Evolutionary conservation across 1,140 invertebrate genomes (phyloP).

Genomic region (Schlechtendalia chinensis): DNA sequence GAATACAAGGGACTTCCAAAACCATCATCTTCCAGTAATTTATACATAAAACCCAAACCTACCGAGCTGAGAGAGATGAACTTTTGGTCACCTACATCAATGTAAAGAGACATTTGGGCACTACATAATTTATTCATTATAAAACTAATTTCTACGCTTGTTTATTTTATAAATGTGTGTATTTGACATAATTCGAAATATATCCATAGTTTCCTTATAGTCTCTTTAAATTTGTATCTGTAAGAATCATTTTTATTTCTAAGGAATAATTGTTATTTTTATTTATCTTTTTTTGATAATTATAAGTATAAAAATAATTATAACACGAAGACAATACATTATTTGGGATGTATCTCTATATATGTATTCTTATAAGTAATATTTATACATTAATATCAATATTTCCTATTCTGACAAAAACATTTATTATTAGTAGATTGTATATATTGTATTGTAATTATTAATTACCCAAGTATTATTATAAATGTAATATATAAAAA

Average conservation of each 20-base stretch:
- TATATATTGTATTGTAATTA: too few species aligned
- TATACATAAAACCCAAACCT: conserved; percentile 61
- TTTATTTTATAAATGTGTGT: conserved; percentile 3
- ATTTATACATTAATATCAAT: not conserved
- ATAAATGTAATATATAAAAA: too few species aligned
- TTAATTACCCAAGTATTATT: too few species aligned
- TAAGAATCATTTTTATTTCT: conserved; percentile 26
- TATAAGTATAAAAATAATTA: conserved; percentile 9
- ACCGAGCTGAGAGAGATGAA: conserved; percentile 77
- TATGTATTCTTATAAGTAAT: not conserved
- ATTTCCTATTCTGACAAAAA: too few species aligned
- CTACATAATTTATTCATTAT: not conserved
- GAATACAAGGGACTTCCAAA: conserved; percentile 19
- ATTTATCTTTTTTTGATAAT: not conserved
- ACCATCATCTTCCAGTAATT: conserved; percentile 33
- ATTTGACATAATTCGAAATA: conserved; percentile 3
- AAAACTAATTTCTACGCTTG: not conserved
- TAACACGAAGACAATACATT: not conserved
- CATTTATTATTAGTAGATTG: too few species aligned
- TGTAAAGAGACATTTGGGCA: conserved; percentile 61
- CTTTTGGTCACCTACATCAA: conserved; percentile 79
- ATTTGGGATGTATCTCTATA: not conserved
- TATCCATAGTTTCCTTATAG: conserved; percentile 19
- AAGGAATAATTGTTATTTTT: conserved; percentile 15
- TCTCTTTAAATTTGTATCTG: conserved; percentile 21